These are phyloP conservation scores for Drosophila oshimai DNA, from an alignment of 1,140 invertebrate species.

Conservation along the genomic window DNA sequence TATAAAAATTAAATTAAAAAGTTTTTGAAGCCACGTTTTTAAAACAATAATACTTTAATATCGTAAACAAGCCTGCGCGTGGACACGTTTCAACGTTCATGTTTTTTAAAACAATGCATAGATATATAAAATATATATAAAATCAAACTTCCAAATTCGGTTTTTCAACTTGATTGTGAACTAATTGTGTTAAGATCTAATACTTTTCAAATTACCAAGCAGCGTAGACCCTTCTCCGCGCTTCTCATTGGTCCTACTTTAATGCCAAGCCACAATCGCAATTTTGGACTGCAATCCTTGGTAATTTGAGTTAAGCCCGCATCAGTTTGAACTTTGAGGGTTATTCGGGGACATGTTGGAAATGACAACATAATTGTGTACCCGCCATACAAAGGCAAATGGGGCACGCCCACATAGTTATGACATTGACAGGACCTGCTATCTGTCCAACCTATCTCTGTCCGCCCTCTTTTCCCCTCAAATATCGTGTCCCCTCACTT, in stretches of 20 bases:
- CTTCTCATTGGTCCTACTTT: background rate
- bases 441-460: conserved; percentile 4
- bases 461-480: background rate
- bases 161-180: no score
- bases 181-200: background rate
- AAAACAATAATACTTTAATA: no score
- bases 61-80: no score
- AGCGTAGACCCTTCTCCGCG: background rate
- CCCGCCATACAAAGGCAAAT: conserved; percentile 37
- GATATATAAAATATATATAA: no score
- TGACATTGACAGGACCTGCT: conserved; percentile 66
- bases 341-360: conserved; percentile 51
- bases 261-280: background rate
- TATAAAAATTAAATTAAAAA: no score
- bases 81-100: no score
- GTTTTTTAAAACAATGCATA: no score
- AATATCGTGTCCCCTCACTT: background rate
- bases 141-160: no score
- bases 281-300: conserved; percentile 2
- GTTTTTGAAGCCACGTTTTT: no score
- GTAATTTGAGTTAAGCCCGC: conserved; percentile 35
- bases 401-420: conserved; percentile 69
- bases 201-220: background rate
- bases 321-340: conserved; percentile 18
- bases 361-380: conserved; percentile 76